Base-by-base conservation (phyloP, 2,888 invertebrate species). In the Kryphioiulus occultus region DNA sequence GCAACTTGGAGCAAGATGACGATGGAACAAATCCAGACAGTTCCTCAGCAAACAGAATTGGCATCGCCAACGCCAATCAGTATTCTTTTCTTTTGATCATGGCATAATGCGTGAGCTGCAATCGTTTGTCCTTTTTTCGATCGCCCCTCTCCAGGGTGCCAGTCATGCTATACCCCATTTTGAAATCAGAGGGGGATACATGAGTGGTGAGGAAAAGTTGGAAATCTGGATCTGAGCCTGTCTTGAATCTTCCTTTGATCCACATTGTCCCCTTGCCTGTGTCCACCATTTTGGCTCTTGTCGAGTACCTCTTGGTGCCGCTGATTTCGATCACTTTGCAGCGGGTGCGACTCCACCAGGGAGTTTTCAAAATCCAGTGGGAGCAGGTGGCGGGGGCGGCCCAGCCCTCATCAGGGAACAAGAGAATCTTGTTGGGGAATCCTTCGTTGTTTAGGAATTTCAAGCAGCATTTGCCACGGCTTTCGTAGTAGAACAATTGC, bases 321-420 rank as follows among this genome's bases (percentile, higher is more conserved):
- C 95, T 95, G 88, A 96, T 95, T 92, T 96, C 96, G 88, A 96
- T 95, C 90, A 97, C 95, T 93, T 95, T 96, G 93, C 96, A 96
- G 86, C 95, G 94, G 90, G 95, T 95, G 88, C 95, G 93, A 90
- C 96, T 95, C 96, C 96, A 97, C 96, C 96, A 96, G 91, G 95
- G 95, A 85, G 96, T 95, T 92, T 96, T 95, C 91, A 97, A 94
- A 88, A 96, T 95, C 96, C 96, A 96, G 93, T 96, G 96, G 88
- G 96, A 95, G 87, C 96, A 95, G 87, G 96, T 95, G 59, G 96
- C 96, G 90, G 96, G 96, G 90, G 96, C 94, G 89, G 96, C 96
- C 96, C 96, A 96, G 32, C 96, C 96, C 92, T 97, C 96, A 92
- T 96, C 96, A 2, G 96, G 96, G 92, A 96, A 96, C 91, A 97